phyloP scores from a whole-genome alignment of 2,888 invertebrate species.

The Dasysyrphus tricinctus region DNA sequence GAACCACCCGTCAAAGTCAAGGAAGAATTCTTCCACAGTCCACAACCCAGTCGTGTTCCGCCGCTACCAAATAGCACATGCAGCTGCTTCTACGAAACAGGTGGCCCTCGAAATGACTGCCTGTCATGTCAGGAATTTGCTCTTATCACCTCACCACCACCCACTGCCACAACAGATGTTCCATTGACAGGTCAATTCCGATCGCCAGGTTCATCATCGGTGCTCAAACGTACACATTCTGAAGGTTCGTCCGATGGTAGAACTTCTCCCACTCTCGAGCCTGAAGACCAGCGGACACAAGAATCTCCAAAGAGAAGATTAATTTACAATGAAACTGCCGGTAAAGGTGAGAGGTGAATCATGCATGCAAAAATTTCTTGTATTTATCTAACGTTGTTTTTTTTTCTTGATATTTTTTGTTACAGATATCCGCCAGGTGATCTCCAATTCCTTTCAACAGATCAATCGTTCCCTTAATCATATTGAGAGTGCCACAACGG shows the following conservation, averaged over 20 bases:
- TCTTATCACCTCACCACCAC: constrained; percentile 60
- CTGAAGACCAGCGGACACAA: constrained; percentile 32
- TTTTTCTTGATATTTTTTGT: constrained; percentile 11
- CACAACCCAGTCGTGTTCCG: constrained; percentile 76
- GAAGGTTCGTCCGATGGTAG: constrained; percentile 47
- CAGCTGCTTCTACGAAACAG: constrained; percentile 76
- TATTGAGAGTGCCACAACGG: constrained; percentile 80
- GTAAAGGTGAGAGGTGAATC: constrained; percentile 64
- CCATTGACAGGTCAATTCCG: constrained; percentile 43
- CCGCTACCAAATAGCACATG: constrained; percentile 75
- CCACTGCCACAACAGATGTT: constrained; percentile 47
- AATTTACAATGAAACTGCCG: constrained; percentile 62
- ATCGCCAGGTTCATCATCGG: constrained; percentile 52
- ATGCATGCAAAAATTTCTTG: constrained; percentile 20
- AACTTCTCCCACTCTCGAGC: constrained; percentile 49
- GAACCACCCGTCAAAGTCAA: constrained; percentile 59
- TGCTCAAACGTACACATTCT: constrained; percentile 67
- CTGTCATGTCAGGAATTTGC: constrained; percentile 63
- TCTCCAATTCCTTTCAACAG: constrained; percentile 80
- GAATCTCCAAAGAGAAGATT: constrained; percentile 66
- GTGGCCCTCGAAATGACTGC: constrained; percentile 58
- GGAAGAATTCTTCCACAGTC: constrained; percentile 73
- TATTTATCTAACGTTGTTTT: constrained; percentile 16
- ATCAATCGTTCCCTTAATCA: constrained; percentile 80
- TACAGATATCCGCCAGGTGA: constrained; percentile 80